Evolutionary conservation across 2,888 invertebrate genomes (phyloP).

Genomic region (Ophion slaviceki): DNA sequence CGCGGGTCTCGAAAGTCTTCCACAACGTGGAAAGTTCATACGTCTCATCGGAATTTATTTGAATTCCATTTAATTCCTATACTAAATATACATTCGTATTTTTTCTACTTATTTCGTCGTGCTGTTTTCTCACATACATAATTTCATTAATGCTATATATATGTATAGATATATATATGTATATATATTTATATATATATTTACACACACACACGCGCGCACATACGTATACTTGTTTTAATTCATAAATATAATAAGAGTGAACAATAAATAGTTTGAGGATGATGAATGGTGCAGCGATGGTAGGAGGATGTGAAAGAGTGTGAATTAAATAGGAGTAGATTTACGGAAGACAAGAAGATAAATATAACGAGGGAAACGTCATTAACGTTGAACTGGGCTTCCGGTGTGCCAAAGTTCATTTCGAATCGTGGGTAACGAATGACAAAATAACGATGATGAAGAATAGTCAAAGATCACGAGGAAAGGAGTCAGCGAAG

Average conservation of each 20-base stretch:
- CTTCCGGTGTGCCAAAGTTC: background rate
- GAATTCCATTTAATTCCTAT: conserved; percentile 43
- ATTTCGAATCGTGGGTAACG: conserved; percentile 10
- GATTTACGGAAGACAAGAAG: conserved; percentile 10
- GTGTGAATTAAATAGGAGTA: conserved; percentile 43
- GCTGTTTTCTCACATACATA: conserved; percentile 35
- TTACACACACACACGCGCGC: background rate
- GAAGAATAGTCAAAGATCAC: conserved; percentile 54
- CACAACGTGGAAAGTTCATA: conserved; percentile 6
- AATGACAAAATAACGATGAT: conserved; percentile 7
- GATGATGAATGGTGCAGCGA: conserved; percentile 72
- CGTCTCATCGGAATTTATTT: conserved; percentile 59
- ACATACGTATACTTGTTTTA: conserved; percentile 15
- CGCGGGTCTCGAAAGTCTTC: background rate
- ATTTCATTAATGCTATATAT: conserved; percentile 54
- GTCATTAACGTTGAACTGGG: conserved; percentile 6
- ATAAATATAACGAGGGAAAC: conserved; percentile 1
- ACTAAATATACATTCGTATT: conserved; percentile 66
- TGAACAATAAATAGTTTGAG: conserved; percentile 69
- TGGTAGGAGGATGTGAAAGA: conserved; percentile 62
- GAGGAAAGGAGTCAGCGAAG: conserved; percentile 40
- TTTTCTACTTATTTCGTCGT: conserved; percentile 39
- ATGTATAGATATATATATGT: conserved; percentile 23
- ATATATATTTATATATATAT: background rate
- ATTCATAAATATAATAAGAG: conserved; percentile 57